A percentile compares a stretch with the other conserved stretches of the same genome.
Conservation (phyloP, 2,888 invertebrate genomes). For the Criorhina ranunculi region DNA sequence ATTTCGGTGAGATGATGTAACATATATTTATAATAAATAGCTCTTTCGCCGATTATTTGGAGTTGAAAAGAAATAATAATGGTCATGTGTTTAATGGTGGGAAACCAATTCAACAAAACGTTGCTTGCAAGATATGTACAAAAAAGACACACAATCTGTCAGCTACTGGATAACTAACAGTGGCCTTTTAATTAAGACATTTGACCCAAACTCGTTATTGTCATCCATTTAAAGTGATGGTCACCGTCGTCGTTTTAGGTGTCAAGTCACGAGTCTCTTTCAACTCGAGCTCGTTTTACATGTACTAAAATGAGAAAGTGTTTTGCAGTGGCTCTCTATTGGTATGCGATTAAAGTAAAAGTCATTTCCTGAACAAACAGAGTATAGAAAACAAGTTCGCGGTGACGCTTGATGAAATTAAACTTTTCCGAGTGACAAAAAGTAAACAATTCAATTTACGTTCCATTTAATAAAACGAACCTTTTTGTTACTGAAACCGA, state of each 20-base stretch:
- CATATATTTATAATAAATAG: slow-evolving; percentile 1
- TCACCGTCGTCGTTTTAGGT: slow-evolving; percentile 31
- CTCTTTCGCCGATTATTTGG: not conserved
- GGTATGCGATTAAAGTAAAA: slow-evolving; percentile 67
- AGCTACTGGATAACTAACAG: slow-evolving; percentile 31
- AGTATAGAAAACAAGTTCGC: slow-evolving; percentile 9
- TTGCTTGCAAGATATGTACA: slow-evolving; percentile 6
- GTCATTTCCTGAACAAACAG: slow-evolving; percentile 42
- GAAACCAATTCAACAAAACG: slow-evolving; percentile 29
- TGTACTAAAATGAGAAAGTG: slow-evolving; percentile 63
- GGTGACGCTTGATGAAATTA: slow-evolving; percentile 29
- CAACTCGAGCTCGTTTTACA: slow-evolving; percentile 31
- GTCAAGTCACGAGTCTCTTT: slow-evolving; percentile 53
- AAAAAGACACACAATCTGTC: slow-evolving; percentile 1
- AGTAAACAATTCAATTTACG: slow-evolving; percentile 42
- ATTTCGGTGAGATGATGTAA: slow-evolving; percentile 50
- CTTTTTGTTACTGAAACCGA: slow-evolving; percentile 7
- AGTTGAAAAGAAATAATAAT: not conserved
- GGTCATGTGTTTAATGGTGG: not conserved
- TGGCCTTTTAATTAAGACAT: slow-evolving; percentile 68
- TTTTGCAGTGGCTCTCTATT: slow-evolving; percentile 46
- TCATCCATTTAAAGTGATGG: slow-evolving; percentile 46
- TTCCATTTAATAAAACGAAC: slow-evolving; percentile 1
- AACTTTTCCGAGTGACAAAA: slow-evolving; percentile 20
- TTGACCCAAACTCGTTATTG: slow-evolving; percentile 63